phyloP scores from a whole-genome alignment of 2,888 invertebrate species.

The Melanostoma mellinum region DNA sequence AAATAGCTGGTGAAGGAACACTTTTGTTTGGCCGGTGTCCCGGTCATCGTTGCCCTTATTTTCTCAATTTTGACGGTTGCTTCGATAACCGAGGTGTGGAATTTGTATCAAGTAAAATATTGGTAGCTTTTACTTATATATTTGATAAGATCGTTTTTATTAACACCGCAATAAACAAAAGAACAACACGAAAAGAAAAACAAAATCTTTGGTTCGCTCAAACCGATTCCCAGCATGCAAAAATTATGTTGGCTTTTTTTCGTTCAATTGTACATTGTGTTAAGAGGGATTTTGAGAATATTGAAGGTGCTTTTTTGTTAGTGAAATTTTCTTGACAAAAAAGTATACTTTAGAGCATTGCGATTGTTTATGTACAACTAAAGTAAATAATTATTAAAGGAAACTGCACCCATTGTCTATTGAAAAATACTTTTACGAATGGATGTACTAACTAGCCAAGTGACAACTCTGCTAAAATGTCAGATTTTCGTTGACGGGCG shows the following conservation, averaged over 20 bases:
- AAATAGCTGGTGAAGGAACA: slow-evolving; percentile 69
- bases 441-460: slow-evolving; percentile 33
- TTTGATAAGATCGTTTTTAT: slow-evolving; percentile 26
- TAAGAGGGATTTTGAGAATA: slow-evolving; percentile 6
- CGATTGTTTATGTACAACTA: slow-evolving; percentile 44
- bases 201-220: slow-evolving; percentile 5
- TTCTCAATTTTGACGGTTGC: slow-evolving; percentile 67
- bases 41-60: slow-evolving; percentile 70
- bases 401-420: slow-evolving; percentile 70
- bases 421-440: slow-evolving; percentile 63
- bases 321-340: slow-evolving; percentile 19
- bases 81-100: slow-evolving; percentile 15
- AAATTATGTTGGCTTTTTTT: slow-evolving; percentile 27
- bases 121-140: background rate
- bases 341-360: slow-evolving; percentile 37
- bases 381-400: slow-evolving; percentile 59
- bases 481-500: slow-evolving; percentile 40
- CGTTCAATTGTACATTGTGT: slow-evolving; percentile 47
- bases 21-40: slow-evolving; percentile 71
- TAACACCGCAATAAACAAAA: slow-evolving; percentile 34
- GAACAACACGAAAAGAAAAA: slow-evolving; percentile 48
- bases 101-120: slow-evolving; percentile 18
- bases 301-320: slow-evolving; percentile 1
- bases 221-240: slow-evolving; percentile 58
- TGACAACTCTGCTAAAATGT: slow-evolving; percentile 56